Evolutionary conservation across 1,140 invertebrate genomes (phyloP).

Genomic region (Battus philenor): DNA sequence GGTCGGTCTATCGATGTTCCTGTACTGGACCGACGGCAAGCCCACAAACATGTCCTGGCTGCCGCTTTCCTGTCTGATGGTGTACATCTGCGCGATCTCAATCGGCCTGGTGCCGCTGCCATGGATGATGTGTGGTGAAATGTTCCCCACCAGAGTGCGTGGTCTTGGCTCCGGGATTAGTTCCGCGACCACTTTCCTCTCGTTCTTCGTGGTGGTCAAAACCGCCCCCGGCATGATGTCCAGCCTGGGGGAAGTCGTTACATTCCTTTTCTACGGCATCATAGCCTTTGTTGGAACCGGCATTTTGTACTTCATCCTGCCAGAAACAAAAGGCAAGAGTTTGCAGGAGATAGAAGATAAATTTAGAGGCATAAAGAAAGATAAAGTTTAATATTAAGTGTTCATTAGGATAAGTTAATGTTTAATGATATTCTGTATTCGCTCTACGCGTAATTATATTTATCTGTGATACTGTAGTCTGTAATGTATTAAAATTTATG

Average conservation of each 20-base stretch:
- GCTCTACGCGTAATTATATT: conserved; percentile 38
- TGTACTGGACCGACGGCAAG: conserved; percentile 44
- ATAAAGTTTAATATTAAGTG: conserved; percentile 30
- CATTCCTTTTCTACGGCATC: conserved; percentile 82
- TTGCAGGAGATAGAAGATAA: conserved; percentile 84
- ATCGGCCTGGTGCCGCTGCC: conserved; percentile 80
- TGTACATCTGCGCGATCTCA: conserved; percentile 77
- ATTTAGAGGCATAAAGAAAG: conserved; percentile 58
- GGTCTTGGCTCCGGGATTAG: conserved; percentile 79
- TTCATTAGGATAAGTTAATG: conserved; percentile 28
- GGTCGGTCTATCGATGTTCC: conserved; percentile 65
- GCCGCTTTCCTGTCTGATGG: conserved; percentile 72
- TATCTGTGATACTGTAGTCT: conserved; percentile 49
- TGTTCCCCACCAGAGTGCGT: conserved; percentile 77
- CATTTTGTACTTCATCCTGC: conserved; percentile 81
- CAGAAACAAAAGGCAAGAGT: conserved; percentile 88
- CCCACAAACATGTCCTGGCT: conserved; percentile 67
- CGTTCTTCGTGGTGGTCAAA: conserved; percentile 84
- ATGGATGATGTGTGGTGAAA: conserved; percentile 82
- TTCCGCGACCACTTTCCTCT: conserved; percentile 79
- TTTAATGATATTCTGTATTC: conserved; percentile 23
- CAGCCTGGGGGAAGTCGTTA: conserved; percentile 76
- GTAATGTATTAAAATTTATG: conserved; percentile 21
- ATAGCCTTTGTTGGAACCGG: conserved; percentile 80
- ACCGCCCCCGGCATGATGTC: conserved; percentile 79